Conservation (phyloP, 1,140 invertebrate genomes). For the Lordiphosa stackelbergi region DNA sequence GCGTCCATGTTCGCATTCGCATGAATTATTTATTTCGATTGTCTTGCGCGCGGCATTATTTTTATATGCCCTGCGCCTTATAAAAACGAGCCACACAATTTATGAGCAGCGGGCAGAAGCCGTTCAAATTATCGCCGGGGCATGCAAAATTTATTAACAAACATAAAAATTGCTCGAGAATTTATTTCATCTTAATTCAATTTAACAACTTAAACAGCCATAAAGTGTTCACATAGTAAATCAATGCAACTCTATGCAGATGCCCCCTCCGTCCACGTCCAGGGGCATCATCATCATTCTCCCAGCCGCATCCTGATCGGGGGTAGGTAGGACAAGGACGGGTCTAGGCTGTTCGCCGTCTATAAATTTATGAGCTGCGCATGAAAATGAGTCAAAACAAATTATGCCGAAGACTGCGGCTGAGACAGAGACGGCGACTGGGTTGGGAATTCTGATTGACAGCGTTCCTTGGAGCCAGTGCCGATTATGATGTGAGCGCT, state of each 20-base stretch:
- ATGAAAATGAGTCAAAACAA: constrained; percentile 76
- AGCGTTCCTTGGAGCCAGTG: constrained; percentile 30
- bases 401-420: constrained; percentile 52
- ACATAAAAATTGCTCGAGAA: constrained; percentile 72
- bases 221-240: constrained; percentile 77
- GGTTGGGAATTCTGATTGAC: constrained; percentile 48
- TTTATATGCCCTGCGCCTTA: constrained; percentile 25
- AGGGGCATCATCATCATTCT: constrained; percentile 24
- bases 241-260: constrained; percentile 64
- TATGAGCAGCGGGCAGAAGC: constrained; percentile 46
- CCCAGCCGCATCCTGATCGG: constrained; percentile 6
- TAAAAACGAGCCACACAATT: constrained; percentile 38
- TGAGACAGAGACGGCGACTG: background rate
- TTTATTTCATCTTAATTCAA: constrained; percentile 77
- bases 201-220: constrained; percentile 77
- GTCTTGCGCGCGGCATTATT: constrained; percentile 56
- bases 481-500: constrained; percentile 68
- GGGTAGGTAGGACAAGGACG: constrained; percentile 2
- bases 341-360: constrained; percentile 2
- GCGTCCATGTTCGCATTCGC: constrained; percentile 45
- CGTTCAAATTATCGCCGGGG: constrained; percentile 69
- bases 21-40: constrained; percentile 76
- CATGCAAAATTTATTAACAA: constrained; percentile 76
- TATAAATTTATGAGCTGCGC: constrained; percentile 66
- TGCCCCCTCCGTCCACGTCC: constrained; percentile 38